Base-by-base conservation (phyloP, 2,797 vertebrate species). In the Caiman crocodilus region DNA sequence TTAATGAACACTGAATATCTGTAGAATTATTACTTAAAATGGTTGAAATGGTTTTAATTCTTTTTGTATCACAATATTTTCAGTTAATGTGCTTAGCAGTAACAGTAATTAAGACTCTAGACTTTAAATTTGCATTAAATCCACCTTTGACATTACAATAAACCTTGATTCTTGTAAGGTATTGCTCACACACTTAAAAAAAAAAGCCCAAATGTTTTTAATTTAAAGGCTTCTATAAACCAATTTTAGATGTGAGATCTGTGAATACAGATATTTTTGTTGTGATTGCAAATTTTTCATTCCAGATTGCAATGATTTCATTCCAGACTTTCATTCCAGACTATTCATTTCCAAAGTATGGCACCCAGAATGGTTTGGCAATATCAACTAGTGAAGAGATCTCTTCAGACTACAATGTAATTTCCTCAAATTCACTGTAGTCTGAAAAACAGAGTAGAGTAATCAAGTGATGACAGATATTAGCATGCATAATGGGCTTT, bases 381-480 rank as follows among this genome's bases (percentile, higher is more conserved):
- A 32, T 97, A 69, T 50, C 79, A 89, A 59, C 91, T 28, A 21
- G 74, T 79, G 42, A 87, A 13, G 76, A 90, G 73, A 93, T 88
- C 84, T 96, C 90, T 94, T 97, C 94, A 92, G 92, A 86, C 96
- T 76, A 79, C 94, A 92, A 83, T 79, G 82, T 76, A 58, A 87
- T 96, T 97, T 97, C 91, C 89, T 97, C 71, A 64, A 89, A 96
- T 90, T 94, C 89, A 91, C 90, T 79, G 81, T 94, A 96, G 91
- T 95, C 97, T 95, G 92, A 95, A 94, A 96, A 97, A 93, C 88
- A 90, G 3, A 1, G 89, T 57, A 95, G 89, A 96, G 79, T 98
- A 98, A 98, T 98, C 97, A 98, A 98, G 97, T 96, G 95, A 96
- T 98, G 97, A 97, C 97, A 98, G 97, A 92, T 97, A 98, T 98